Evolutionary conservation across 1,140 invertebrate species (phyloP), one percentile per base, ranked within the genome.

Genomic region (Platyscapa corneri): DNA sequence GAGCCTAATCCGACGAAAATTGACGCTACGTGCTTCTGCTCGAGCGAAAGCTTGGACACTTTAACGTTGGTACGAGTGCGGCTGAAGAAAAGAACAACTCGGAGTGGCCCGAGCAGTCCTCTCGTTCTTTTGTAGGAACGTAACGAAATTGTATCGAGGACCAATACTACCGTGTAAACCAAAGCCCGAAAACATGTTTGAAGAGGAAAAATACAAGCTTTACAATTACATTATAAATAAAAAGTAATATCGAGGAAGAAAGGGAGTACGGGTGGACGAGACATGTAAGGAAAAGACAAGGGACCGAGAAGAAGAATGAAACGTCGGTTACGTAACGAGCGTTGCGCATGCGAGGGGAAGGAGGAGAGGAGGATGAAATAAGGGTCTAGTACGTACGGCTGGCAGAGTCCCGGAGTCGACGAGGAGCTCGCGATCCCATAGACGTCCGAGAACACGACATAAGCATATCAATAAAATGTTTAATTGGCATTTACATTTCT

Each of bases 401-500:
- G 20, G 64, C 27, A n/a, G n/a, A 30, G 20, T 30, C 60, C 70
- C 34, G n/a, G n/a, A n/a, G n/a, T n/a, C n/a, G 42, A 7, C 12
- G 42, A 67, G 23, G 34, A 27, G 27, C 23, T 16, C 30, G 56
- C 34, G 49, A 53, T 7, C 49, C 79, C 81, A n/a, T 77, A 80
- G 86, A 90, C 88, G 87, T 87, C 84, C 70, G 70, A 84, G 86
- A 88, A 91, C 91, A 91, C 89, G 91, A 91, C 90, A 90, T 90
- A 90, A 91, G 89, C 91, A 90, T 91, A 91, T 92, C 91, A 92
- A 92, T 92, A 91, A 92, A 92, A 91, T 91, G 91, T 92, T 92
- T 92, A 92, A 92, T 92, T 92, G 91, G 89, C 90, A 88, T 92
- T 92, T 92, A 91, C 91, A 92, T 91, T 91, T 91, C 90, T 91